Base-by-base conservation (phyloP, 2,888 invertebrate genomes). In the Pogonocherus hispidulus region DNA sequence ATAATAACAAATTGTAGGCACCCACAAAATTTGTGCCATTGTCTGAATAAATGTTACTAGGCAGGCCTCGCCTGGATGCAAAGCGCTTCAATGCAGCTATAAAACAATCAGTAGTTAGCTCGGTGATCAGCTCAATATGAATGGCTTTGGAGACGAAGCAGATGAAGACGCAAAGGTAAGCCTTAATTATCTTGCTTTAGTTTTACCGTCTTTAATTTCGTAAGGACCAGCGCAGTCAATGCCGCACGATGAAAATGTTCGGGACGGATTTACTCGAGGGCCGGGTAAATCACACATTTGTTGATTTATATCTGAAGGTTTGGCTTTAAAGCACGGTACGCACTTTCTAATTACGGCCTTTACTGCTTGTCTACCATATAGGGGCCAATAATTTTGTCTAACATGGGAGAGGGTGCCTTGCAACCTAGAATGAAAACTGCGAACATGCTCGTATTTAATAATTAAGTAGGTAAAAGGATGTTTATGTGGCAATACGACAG, bases 101-200 rank as follows among this genome's bases (percentile, higher is more conserved):
- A n/a, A n/a, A n/a, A n/a, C n/a, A n/a, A n/a, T n/a, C n/a, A n/a
- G n/a, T n/a, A n/a, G 46, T 65, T 11, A 71, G 51, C 20, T 78
- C 76, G 0, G 73, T 71, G 0, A 80, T 80, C 1, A 81, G 22
- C 69, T 84, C 83, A 0, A 84, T 14, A 27, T 84, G 82, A 0
- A 81, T 56, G n/a, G 81, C 79, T 66, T 75, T 77, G 1, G 79
- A 79, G 0, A 69, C 27, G 20, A 80, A 60, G 59, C 81, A 79
- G 8, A 80, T 66, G 52, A 80, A 81, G 35, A 80, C 4, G 47
- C 73, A 72, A 20, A 81, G 49, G 69, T 80, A 82, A 2, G 51
- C 54, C 62, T 79, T 80, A 1, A 66, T 64, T 11, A 54, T 32
- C 35, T 68, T 66, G 6, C 63, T 35, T 11, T 68, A 70, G 63